phyloP scores from a whole-genome alignment of 1,140 invertebrate species.

The Ephestia elutella region DNA sequence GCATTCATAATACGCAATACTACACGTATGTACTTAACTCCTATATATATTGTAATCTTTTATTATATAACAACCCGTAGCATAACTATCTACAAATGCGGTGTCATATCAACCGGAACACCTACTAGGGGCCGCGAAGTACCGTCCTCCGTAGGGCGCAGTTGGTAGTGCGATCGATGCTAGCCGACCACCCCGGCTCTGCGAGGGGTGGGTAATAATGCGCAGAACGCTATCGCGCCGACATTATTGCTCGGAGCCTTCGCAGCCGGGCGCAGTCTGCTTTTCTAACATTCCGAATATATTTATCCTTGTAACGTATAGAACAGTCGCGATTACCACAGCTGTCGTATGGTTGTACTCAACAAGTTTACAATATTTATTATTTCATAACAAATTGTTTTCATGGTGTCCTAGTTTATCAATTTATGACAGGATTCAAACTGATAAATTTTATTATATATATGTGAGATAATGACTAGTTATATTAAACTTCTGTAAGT shows the following conservation, averaged over 20 bases:
- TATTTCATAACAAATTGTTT: constrained; percentile 1
- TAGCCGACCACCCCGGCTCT: constrained; percentile 13
- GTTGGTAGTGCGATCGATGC: constrained; percentile 21
- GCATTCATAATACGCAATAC: too few species aligned
- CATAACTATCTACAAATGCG: background rate
- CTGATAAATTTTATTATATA: too few species aligned
- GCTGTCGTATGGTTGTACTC: background rate
- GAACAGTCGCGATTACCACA: too few species aligned
- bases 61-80: background rate
- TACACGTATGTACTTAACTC: too few species aligned
- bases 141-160: constrained; percentile 8
- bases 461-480: too few species aligned
- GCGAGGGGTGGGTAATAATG: constrained; percentile 19
- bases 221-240: constrained; percentile 23
- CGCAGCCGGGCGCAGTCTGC: constrained; percentile 10
- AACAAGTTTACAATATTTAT: background rate
- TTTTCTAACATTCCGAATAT: constrained; percentile 10
- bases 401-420: too few species aligned
- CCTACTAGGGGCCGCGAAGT: constrained; percentile 7
- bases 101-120: constrained; percentile 5
- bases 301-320: constrained; percentile 10
- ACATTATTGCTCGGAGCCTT: constrained; percentile 7
- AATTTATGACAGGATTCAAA: too few species aligned
- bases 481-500: too few species aligned
- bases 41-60: background rate